Evolutionary conservation across 2,888 invertebrate species (phyloP), one percentile per base, ranked within the genome.

Genomic region (Heliconius hortense): DNA sequence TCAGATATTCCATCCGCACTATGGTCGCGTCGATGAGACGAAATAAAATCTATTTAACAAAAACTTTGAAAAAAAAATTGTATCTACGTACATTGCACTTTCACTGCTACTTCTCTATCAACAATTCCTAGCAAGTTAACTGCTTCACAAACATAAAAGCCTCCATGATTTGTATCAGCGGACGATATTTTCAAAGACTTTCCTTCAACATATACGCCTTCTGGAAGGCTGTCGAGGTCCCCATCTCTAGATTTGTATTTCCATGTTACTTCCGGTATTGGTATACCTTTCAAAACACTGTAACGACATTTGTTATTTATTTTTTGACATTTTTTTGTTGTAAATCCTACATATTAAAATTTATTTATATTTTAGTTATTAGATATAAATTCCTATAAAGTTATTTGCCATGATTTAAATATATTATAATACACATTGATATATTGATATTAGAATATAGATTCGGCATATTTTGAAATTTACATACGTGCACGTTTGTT

Each of bases 241-340:
- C 73, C 80, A 21, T 84, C 72, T 26, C 80, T 77, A 2, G 84
- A 64, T 82, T 87, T 87, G 73, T 85, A 90, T 18, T 83, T 81
- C 93, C 93, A 93, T 2, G 77, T 79, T 21, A 91, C 78, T 35
- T 72, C 76, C 18, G 93, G 93, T 1, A 48, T 21, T 2, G 93
- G 93, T 77, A 83, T 89, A 2, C 93, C 93, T 82, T 85, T 84
- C 5, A 79, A 71, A 2, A 90, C 75, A 39, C 93, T 93, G 77
- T 70, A 85, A 78, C 68, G 18, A 78, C 62, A 53, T 53, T 8
- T 53, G 3, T n/a, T 3, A 21, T n/a, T 21, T 10, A n/a, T 18
- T 53, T 53, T 8, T 48, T 48, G 5, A 10, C 8, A 21, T 53
- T 43, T 53, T 21, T 21, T n/a, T 10, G 8, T 53, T 10, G 0